phyloP scores from a whole-genome alignment of 2,797 vertebrate species.

The Thamnophis elegans region DNA sequence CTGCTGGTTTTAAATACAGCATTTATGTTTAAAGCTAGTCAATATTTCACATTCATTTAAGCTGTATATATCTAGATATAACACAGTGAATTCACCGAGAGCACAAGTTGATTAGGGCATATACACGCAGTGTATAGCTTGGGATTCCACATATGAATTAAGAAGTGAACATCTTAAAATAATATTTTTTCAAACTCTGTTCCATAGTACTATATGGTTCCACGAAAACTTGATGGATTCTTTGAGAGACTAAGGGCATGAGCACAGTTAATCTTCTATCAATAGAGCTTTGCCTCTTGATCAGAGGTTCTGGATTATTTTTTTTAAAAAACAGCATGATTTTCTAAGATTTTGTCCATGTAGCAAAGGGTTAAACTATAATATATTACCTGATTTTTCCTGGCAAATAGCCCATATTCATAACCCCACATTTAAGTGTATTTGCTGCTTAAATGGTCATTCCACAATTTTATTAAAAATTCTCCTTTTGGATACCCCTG shows the following conservation, averaged over 20 bases:
- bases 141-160: not conserved
- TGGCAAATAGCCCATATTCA: not conserved
- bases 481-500: not conserved
- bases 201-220: not conserved
- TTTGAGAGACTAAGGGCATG: not conserved
- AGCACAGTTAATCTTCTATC: not conserved
- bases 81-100: not conserved
- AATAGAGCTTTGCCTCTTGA: not conserved
- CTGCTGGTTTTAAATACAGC: not conserved
- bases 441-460: not conserved
- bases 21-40: not conserved
- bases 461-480: not conserved
- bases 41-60: not conserved
- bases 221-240: not conserved
- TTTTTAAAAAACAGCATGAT: not conserved
- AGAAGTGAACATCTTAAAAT: not conserved
- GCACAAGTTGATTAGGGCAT: not conserved
- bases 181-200: not conserved
- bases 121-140: not conserved
- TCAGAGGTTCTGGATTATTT: not conserved
- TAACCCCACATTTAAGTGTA: not conserved
- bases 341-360: not conserved
- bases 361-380: not conserved
- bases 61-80: not conserved
- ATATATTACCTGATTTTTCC: not conserved